phyloP scores from a whole-genome alignment of 2,888 invertebrate species.

The Cheiracanthium punctorium region DNA sequence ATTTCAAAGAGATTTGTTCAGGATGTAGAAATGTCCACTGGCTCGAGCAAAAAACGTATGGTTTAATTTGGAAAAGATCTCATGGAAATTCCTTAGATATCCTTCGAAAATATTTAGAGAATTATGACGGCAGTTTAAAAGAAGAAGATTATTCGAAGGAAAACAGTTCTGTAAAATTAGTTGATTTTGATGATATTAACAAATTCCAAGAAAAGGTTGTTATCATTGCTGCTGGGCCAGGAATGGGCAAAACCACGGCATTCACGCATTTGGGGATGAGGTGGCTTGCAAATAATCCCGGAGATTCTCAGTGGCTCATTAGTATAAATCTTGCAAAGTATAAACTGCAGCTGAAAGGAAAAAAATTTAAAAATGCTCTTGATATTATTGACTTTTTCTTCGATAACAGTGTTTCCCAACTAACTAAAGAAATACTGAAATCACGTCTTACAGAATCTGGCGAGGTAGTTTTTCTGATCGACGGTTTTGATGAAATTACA shows the following conservation, averaged over 20 bases:
- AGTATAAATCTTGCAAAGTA: neutral
- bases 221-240: constrained; percentile 7
- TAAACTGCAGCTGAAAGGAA: neutral
- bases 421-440: too few species aligned
- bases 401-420: too few species aligned
- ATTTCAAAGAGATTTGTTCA: neutral
- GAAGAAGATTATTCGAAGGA: neutral
- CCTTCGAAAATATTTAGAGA: neutral
- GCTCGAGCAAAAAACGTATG: neutral
- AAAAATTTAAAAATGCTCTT: neutral
- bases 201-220: neutral
- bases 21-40: constrained; percentile 2
- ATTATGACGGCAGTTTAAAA: too few species aligned
- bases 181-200: neutral
- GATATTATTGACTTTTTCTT: neutral
- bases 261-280: neutral
- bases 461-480: neutral
- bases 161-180: neutral
- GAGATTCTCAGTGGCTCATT: neutral
- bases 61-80: constrained; percentile 17
- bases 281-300: neutral
- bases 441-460: too few species aligned
- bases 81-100: neutral
- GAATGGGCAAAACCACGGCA: constrained; percentile 8
- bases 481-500: constrained; percentile 24